phyloP scores from a whole-genome alignment of 1,140 invertebrate species.

The Saccostrea glomerata region DNA sequence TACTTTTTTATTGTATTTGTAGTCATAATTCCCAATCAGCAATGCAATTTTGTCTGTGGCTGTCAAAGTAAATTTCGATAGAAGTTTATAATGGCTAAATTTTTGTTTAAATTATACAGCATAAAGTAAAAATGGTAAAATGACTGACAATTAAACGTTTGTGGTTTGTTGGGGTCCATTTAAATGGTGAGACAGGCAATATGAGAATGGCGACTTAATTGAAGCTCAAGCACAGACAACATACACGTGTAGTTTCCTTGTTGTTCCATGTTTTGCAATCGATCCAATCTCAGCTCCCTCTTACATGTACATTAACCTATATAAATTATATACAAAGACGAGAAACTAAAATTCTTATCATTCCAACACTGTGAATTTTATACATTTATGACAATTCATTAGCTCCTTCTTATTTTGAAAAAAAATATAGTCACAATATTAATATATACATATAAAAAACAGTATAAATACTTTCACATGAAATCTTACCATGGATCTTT shows the following conservation, averaged over 20 bases:
- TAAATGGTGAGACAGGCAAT: constrained; percentile 52
- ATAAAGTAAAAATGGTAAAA: not conserved
- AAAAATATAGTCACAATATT: too few species aligned
- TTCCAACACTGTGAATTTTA: too few species aligned
- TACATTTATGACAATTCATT: too few species aligned
- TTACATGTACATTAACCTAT: constrained; percentile 55
- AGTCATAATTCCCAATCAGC: constrained; percentile 79
- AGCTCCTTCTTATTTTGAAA: too few species aligned
- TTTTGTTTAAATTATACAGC: too few species aligned
- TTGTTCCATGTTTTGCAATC: constrained; percentile 50
- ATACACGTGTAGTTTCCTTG: constrained; percentile 61
- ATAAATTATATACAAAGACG: too few species aligned
- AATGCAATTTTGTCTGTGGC: constrained; percentile 80
- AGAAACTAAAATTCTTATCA: too few species aligned
- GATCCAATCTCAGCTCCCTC: constrained; percentile 54
- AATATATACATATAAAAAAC: too few species aligned
- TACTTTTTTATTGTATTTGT: constrained; percentile 74
- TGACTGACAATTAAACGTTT: constrained; percentile 53
- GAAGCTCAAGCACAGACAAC: constrained; percentile 39
- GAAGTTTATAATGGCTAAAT: not conserved
- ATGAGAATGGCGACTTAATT: constrained; percentile 29
- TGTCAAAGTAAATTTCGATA: constrained; percentile 32
- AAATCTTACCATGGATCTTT: constrained; percentile 29
- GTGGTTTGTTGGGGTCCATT: constrained; percentile 16
- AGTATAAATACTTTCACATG: not conserved